Evolutionary conservation across 1,140 invertebrate genomes (phyloP), one percentile per base, ranked within the genome.

Genomic region (Ephestia elutella): DNA sequence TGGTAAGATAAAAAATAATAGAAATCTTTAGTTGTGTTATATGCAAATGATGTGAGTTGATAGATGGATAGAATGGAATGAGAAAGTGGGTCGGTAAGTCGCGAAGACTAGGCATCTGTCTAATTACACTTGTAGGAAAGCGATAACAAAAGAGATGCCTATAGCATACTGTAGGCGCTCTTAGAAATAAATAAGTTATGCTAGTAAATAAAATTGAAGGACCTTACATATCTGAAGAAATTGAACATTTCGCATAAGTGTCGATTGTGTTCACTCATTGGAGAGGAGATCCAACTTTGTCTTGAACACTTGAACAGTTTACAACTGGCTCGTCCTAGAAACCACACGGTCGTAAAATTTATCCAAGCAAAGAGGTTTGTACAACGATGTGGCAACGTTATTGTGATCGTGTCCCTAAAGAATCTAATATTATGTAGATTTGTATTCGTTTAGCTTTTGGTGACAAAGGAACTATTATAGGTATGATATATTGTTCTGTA

Each of bases 221-320:
- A 17, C 32, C 9, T 32, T 11, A n/a, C n/a, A n/a, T 32, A 44
- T 38, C 38, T 15, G 38, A 44, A 44, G 38, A 44, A 35, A 44
- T 44, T 17, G 2, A 17, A 15, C 38, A 15, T 44, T 44, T 15
- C 1, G 13, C 13, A 15, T 44, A 51, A 57, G 28, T 30, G 17
- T 11, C 56, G 50, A 58, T 58, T 58, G 56, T 58, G 15, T 60
- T 50, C 35, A 44, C 10, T 44, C 13, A 25, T 2, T 13, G 5
- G 15, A 44, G 38, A 10, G 38, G 13, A 56, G 51, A 71, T 65
- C 62, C 49, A 66, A 71, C 61, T 70, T 71, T 76, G 68, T 78
- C 76, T 77, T 60, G 62, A 73, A 73, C 70, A 65, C 76, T 77
- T 60, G 62, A 73, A 73, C 70, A 65, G 74, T 83, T 85, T 80